Evolutionary conservation across 1,140 invertebrate genomes (phyloP), one percentile per base, ranked within the genome.

Genomic region (Drosophila triauraria): DNA sequence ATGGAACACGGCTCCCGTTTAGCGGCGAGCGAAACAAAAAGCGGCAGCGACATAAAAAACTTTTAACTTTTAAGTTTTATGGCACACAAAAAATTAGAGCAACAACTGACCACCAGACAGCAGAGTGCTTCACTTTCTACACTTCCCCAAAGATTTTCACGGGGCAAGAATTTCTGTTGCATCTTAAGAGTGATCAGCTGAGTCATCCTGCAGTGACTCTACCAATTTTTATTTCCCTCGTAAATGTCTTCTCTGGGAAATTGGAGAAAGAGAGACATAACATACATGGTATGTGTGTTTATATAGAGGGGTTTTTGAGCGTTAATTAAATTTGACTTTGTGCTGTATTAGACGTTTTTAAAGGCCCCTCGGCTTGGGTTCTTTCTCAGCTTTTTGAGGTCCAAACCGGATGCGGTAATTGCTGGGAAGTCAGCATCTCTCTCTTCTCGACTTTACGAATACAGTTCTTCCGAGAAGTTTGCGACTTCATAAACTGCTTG

Each of bases 331-430:
- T 72, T 72, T 25, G 68, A 71, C 67, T 56, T 70, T 70, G 40
- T 69, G 40, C 48, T 30, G 48, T 40, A 56, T 70, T 69, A 70
- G 64, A 69, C 40, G 35, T 40, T 63, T 46, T 51, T 58, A 20
- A 51, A 53, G 75, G 72, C 42, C 32, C 46, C 47, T 42, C 32
- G 9, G 9, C 13, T 40, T 27, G 13, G 46, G 23, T 8, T 20
- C n/a, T 53, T 46, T 30, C 23, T 35, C 27, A 42, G 51, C 60
- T 69, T 78, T 85, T 85, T 70, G 74, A 72, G 82, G 85, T 87
- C 81, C 71, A 42, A 86, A 82, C 80, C 84, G 84, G 84, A 88
- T 88, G 84, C 86, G 59, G 76, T 78, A 87, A 87, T 83, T 87
- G 84, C 57, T 72, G 72, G 63, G 61, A 69, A 69, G 65, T 46